phyloP scores from a whole-genome alignment of 35 echinoderm and acorn worm species.

The Hemicentrotus pulcherrimus region DNA sequence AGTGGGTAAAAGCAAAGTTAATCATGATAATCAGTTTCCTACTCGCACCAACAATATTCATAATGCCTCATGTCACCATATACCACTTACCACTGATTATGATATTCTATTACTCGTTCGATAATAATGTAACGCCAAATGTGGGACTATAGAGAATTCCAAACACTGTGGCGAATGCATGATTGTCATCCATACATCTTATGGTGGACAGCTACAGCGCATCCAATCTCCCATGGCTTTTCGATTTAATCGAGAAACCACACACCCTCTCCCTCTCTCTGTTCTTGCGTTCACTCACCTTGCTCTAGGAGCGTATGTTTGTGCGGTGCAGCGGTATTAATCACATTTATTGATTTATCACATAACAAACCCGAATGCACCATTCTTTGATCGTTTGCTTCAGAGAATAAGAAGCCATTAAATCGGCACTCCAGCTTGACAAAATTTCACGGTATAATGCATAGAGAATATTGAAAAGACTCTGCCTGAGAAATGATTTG shows the following conservation, averaged over 20 bases:
- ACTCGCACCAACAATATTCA: too few relatives aligned
- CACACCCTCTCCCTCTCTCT: background rate
- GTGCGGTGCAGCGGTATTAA: background rate
- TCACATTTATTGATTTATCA: background rate
- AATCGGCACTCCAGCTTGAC: background rate
- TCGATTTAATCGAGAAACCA: constrained; percentile 36
- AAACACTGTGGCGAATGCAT: background rate
- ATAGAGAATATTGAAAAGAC: background rate
- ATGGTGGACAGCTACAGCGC: background rate
- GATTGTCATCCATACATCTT: background rate
- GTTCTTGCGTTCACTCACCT: constrained; percentile 3
- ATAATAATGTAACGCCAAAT: background rate
- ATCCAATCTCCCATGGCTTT: background rate
- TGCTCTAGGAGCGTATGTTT: background rate
- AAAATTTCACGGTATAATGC: background rate
- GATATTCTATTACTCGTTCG: background rate
- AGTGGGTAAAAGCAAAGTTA: too few relatives aligned
- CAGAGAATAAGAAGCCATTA: background rate
- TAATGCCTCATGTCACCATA: too few relatives aligned
- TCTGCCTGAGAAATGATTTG: background rate
- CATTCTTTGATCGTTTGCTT: background rate
- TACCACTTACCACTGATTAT: too few relatives aligned
- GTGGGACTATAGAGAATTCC: too few relatives aligned
- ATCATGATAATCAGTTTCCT: too few relatives aligned
- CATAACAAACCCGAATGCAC: background rate